Evolutionary conservation across 2,113 vertebrate genomes (phyloP).

Genomic region (Pristiophorus japonicus): DNA sequence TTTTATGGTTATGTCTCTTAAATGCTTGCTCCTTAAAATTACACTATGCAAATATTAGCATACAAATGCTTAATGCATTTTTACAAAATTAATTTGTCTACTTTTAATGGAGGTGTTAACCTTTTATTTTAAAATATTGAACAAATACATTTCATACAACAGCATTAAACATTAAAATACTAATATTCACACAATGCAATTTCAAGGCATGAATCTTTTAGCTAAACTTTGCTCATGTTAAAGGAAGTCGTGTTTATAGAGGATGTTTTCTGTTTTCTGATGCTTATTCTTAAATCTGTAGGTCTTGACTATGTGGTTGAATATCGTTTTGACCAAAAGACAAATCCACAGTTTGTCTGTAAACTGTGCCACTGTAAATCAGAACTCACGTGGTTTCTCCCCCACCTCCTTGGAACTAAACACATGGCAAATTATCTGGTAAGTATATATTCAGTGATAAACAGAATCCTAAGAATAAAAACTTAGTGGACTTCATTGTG

Average conservation of each 20-base stretch:
- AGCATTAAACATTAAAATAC: not conserved
- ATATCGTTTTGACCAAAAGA: constrained; percentile 20
- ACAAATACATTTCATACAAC: not conserved
- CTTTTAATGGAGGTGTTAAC: not conserved
- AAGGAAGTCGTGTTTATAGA: not conserved
- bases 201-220: not conserved
- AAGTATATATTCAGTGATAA: constrained; percentile 16
- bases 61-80: not conserved
- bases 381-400: constrained; percentile 7
- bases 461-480: not conserved
- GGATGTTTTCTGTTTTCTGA: not conserved
- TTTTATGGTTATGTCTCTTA: not conserved
- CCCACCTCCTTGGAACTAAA: not conserved
- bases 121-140: not conserved
- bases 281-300: not conserved
- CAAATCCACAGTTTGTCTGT: constrained; percentile 10
- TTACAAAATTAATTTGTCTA: not conserved
- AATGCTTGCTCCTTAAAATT: not conserved
- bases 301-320: constrained; percentile 29
- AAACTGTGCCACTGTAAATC: constrained; percentile 9
- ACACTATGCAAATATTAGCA: not conserved
- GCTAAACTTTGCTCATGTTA: not conserved
- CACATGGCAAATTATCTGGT: constrained; percentile 24
- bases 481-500: not conserved
- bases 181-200: not conserved